A percentile compares a stretch with the other conserved stretches of the same genome.
Evolutionary conservation across 2,797 vertebrate species (phyloP).

Genomic region (Microctenopoma stevenorrisi): DNA sequence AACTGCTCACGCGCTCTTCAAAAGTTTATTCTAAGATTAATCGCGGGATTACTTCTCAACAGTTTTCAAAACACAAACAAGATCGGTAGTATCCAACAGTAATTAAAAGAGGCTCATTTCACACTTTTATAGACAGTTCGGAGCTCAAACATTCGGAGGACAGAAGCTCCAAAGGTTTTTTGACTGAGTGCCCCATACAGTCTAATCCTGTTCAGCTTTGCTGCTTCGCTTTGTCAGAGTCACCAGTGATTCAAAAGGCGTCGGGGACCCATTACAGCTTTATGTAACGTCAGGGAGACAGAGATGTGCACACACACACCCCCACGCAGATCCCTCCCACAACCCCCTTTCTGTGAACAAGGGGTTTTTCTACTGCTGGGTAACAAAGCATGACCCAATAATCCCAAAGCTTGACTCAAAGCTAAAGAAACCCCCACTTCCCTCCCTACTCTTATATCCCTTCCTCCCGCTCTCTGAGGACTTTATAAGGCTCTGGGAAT

Average conservation of each 20-base stretch:
- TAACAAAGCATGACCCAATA: conserved; percentile 89
- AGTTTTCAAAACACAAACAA: no score
- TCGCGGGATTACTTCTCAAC: no score
- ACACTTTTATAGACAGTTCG: background rate
- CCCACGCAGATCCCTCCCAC: conserved; percentile 28
- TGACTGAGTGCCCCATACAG: conserved; percentile 30
- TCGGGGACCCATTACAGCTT: conserved; percentile 71
- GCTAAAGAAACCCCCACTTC: conserved; percentile 69
- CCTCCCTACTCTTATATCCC: conserved; percentile 71
- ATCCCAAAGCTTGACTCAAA: conserved; percentile 86
- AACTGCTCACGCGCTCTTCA: no score
- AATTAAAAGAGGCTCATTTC: no score
- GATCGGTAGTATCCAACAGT: no score
- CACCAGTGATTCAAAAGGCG: conserved; percentile 62
- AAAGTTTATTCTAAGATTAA: no score
- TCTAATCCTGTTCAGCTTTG: conserved; percentile 68
- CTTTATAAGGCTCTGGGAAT: conserved; percentile 76
- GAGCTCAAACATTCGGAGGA: conserved; percentile 7
- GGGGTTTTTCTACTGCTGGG: conserved; percentile 85
- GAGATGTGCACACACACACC: conserved; percentile 38
- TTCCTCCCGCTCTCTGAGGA: conserved; percentile 81
- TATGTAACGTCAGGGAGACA: conserved; percentile 63
- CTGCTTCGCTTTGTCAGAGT: conserved; percentile 55
- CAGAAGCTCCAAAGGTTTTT: conserved; percentile 18
- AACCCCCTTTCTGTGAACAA: conserved; percentile 77